These are phyloP conservation scores for Apotomis capreana DNA, from an alignment of 2,888 invertebrate species.

Conservation along the genomic window DNA sequence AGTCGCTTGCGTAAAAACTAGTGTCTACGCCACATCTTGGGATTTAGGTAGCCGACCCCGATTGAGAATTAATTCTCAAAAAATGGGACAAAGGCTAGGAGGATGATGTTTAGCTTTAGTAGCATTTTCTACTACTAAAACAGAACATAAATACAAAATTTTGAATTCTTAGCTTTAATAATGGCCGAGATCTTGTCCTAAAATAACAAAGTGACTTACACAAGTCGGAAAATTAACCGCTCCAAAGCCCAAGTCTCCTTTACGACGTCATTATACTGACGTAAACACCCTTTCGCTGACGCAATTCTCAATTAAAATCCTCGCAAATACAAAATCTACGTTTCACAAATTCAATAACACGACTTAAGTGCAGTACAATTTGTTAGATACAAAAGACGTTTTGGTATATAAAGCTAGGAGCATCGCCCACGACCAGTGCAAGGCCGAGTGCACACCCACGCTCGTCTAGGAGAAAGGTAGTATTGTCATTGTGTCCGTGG, in stretches of 20 bases:
- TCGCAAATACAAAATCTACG: not conserved
- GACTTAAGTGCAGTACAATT: not conserved
- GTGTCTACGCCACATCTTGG: too few relatives aligned
- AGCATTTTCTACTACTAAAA: too few relatives aligned
- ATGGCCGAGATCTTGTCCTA: too few relatives aligned
- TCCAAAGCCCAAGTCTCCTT: not conserved
- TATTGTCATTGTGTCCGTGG: constrained; percentile 45
- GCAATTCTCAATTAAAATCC: not conserved
- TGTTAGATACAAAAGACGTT: not conserved
- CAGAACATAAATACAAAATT: too few relatives aligned
- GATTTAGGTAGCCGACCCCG: too few relatives aligned
- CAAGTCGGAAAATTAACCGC: not conserved
- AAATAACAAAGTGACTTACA: not conserved
- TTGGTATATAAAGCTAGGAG: constrained; percentile 14
- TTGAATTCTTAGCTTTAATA: too few relatives aligned
- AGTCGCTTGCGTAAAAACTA: too few relatives aligned
- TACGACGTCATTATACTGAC: constrained; percentile 1
- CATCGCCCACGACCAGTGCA: constrained; percentile 46
- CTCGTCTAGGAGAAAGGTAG: constrained; percentile 74
- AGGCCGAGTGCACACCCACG: constrained; percentile 74
- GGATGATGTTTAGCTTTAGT: not conserved
- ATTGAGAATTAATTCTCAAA: too few relatives aligned
- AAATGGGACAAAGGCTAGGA: too few relatives aligned
- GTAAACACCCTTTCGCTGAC: not conserved
- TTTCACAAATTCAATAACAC: not conserved